phyloP scores from a whole-genome alignment of 2,113 vertebrate genomes.

The Notothenia rossii region DNA sequence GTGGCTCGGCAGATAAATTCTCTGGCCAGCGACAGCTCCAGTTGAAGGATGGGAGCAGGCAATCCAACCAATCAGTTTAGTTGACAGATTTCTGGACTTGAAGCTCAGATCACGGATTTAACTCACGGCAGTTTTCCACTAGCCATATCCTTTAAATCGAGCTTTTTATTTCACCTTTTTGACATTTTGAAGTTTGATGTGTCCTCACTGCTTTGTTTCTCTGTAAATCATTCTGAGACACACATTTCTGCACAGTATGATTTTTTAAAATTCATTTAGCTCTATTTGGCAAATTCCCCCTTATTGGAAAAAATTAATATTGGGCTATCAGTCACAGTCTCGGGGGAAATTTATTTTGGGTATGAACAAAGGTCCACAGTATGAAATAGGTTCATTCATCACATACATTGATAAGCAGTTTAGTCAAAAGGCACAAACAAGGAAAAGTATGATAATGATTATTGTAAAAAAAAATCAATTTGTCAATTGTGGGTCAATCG shows the following conservation, averaged over 20 bases:
- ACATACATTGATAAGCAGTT: constrained; percentile 28
- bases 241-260: not conserved
- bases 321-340: constrained; percentile 14
- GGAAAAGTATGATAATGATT: constrained; percentile 16
- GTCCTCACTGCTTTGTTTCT: constrained; percentile 2
- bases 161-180: constrained; percentile 18
- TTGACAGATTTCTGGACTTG: constrained; percentile 71
- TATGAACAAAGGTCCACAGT: constrained; percentile 10
- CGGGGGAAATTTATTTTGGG: constrained; percentile 27
- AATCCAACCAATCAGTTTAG: constrained; percentile 71
- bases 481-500: constrained; percentile 2
- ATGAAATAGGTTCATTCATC: constrained; percentile 11
- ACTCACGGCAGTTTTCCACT: constrained; percentile 16
- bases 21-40: constrained; percentile 61
- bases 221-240: constrained; percentile 1
- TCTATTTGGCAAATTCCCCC: constrained; percentile 9
- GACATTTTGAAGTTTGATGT: constrained; percentile 14
- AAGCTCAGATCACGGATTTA: constrained; percentile 55
- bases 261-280: constrained; percentile 24
- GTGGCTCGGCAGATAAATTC: constrained; percentile 67
- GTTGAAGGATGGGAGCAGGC: constrained; percentile 63
- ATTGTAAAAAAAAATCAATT: not conserved
- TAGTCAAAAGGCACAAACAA: constrained; percentile 1
- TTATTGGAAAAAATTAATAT: constrained; percentile 13
- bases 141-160: constrained; percentile 12